phyloP scores from a whole-genome alignment of 2,113 vertebrate species.

The Nasalis larvatus region DNA sequence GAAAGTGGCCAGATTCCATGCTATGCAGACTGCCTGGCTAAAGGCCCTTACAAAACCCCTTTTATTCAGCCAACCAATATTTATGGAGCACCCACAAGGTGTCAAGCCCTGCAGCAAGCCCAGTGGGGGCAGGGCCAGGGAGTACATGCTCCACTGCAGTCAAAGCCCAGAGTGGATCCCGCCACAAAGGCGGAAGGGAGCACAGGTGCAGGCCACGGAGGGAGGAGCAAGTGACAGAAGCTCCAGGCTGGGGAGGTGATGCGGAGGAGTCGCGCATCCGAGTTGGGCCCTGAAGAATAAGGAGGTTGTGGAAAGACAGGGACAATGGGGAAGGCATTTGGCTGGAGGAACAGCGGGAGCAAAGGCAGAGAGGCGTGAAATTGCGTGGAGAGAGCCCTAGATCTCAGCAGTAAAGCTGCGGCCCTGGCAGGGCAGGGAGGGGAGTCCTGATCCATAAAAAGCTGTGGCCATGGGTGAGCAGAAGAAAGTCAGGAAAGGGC shows the following conservation, averaged over 20 bases:
- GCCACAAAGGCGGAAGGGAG: background rate
- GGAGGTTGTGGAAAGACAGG: conserved; percentile 50
- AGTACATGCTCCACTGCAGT: background rate
- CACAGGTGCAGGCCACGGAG: conserved; percentile 55
- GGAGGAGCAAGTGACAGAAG: background rate
- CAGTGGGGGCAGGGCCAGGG: background rate
- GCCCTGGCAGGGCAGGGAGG: background rate
- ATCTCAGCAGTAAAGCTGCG: conserved; percentile 67
- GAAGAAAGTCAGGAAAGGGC: conserved; percentile 49
- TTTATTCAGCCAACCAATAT: background rate
- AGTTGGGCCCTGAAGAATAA: conserved; percentile 64
- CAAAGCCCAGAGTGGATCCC: background rate
- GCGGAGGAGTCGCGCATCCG: background rate
- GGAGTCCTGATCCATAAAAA: conserved; percentile 59
- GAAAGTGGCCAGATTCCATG: background rate
- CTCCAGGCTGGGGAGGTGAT: too few relatives aligned
- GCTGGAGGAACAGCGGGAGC: conserved; percentile 73
- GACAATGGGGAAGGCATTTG: conserved; percentile 83
- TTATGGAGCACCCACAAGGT: background rate
- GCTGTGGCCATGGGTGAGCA: conserved; percentile 39
- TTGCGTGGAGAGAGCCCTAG: conserved; percentile 74
- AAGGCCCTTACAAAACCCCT: background rate
- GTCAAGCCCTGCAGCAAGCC: background rate
- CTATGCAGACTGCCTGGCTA: background rate
- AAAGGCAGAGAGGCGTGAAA: conserved; percentile 80